Percentiles rank a stretch among this genome's conserved stretches.
phyloP scores from a whole-genome alignment of 2,797 vertebrate species.

The Loriculus beryllinus region DNA sequence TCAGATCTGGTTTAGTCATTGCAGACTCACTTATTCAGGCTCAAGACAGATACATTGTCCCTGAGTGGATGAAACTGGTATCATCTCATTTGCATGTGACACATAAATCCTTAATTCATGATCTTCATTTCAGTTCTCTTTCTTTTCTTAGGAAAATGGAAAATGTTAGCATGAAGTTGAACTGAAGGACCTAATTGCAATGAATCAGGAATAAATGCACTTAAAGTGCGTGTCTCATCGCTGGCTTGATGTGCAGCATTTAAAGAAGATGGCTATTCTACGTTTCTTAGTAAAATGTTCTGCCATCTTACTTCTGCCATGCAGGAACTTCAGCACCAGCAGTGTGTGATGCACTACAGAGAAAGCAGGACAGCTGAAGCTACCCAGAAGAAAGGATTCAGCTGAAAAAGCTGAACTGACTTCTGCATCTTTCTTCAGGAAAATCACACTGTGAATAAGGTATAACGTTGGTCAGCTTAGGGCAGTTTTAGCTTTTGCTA shows the following conservation, averaged over 20 bases:
- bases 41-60: background rate
- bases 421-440: background rate
- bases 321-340: background rate
- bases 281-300: background rate
- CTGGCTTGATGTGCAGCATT: background rate
- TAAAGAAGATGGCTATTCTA: background rate
- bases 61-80: background rate
- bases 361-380: background rate
- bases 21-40: background rate
- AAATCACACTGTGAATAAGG: background rate
- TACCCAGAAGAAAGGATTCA: background rate
- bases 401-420: background rate
- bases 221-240: background rate
- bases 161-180: background rate
- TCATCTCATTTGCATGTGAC: background rate
- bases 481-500: background rate
- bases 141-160: background rate
- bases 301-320: background rate
- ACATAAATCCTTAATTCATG: background rate
- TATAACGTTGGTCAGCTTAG: rapidly evolving
- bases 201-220: background rate
- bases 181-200: background rate
- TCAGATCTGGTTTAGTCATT: background rate
- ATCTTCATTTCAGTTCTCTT: background rate
- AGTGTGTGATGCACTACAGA: background rate